Evolutionary conservation across 2,797 vertebrate species (phyloP), one percentile per base, ranked within the genome.

Genomic region (Hippoglossus hippoglossus): DNA sequence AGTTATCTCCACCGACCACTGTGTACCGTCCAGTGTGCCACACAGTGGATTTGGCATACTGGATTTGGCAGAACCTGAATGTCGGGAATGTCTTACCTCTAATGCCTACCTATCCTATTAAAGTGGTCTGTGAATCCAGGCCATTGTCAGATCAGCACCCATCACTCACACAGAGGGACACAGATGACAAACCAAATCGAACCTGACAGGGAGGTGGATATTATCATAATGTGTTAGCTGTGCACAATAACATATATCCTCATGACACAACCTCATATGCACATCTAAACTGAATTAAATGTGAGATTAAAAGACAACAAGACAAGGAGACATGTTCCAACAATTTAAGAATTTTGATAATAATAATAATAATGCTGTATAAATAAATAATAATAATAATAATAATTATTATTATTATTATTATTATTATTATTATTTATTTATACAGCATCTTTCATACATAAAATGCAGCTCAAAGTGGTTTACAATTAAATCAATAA

Each of bases 21-120:
- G 60, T 80, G 77, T 83, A 78, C 80, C 81, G 25, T 83, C 89
- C 92, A 89, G 86, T 78, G 89, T 90, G 83, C 89, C 92, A 92
- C 92, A 87, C 84, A 86, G 88, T 91, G 90, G 92, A 91, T 93
- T 92, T 93, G 89, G 91, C 91, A 93, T 90, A 92, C 75, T 93
- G 89, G 87, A 91, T 93, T 91, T 89, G 92, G 87, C 62, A 80
- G 86, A 86, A 91, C 83, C 82, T 89, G 85, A 73, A 89, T 82
- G 76, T 74, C 56, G 87, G 68, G 83, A 82, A 77, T 76, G 63
- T 90, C 91, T 94, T 94, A 94, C 68, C 77, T 57, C 85, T 94
- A 94, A 94, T 94, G 78, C 87, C 75, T 72, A 89, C 83, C 89
- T 92, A 95, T 95, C 94, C 94, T 93, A 92, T 95, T 95, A 95